A percentile compares a stretch with the other conserved stretches of the same genome.
Evolutionary conservation across 2,797 vertebrate species (phyloP).

Genomic region (Odontamblyopus lacepedii): DNA sequence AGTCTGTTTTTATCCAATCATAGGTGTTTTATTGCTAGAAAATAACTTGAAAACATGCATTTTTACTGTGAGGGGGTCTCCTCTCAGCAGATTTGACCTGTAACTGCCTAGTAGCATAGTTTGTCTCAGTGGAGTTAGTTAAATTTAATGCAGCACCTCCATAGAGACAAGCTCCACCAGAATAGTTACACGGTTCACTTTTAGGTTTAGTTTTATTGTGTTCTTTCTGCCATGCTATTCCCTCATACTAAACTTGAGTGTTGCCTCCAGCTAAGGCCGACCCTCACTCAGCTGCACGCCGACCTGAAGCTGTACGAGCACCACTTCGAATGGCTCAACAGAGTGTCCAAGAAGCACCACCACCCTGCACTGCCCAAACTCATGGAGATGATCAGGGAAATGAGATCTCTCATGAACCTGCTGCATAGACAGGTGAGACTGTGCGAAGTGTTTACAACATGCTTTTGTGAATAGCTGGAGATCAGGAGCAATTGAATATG

Average conservation of each 20-base stretch:
- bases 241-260: constrained; percentile 48
- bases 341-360: constrained; percentile 75
- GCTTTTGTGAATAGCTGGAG: too few relatives aligned
- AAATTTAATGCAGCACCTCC: too few relatives aligned
- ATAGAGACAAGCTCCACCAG: too few relatives aligned
- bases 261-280: constrained; percentile 77
- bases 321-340: constrained; percentile 83
- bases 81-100: too few relatives aligned
- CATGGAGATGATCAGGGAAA: constrained; percentile 75
- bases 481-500: too few relatives aligned
- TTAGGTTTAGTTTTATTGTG: constrained; percentile 30
- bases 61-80: too few relatives aligned
- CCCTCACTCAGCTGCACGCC: constrained; percentile 78
- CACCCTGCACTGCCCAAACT: constrained; percentile 74
- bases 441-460: too few relatives aligned
- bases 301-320: constrained; percentile 82
- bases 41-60: too few relatives aligned
- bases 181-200: too few relatives aligned
- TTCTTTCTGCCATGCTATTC: background rate
- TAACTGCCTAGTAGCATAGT: too few relatives aligned
- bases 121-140: too few relatives aligned
- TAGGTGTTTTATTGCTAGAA: too few relatives aligned
- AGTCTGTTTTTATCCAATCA: background rate
- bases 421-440: constrained; percentile 75
- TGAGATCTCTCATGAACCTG: constrained; percentile 72